Conservation (phyloP, 2,797 vertebrate species). For the Danio albolineatus region DNA sequence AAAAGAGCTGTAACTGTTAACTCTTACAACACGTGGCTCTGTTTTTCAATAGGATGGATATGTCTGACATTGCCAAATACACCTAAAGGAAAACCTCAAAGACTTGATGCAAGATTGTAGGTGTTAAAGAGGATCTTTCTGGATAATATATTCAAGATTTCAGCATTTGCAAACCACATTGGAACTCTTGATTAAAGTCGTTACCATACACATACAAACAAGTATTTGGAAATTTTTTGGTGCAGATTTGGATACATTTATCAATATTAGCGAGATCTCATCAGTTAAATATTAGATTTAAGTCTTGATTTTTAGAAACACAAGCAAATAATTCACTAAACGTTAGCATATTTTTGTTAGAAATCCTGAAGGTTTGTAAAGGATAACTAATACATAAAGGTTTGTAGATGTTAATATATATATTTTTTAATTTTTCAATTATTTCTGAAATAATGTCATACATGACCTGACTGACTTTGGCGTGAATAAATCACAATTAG, state of each 20-base stretch:
- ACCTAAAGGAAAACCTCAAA: not conserved
- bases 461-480: not conserved
- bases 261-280: not conserved
- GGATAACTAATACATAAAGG: not conserved
- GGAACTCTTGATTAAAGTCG: not conserved
- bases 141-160: not conserved
- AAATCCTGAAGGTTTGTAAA: not conserved
- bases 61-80: not conserved
- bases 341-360: not conserved
- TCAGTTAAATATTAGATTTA: not conserved
- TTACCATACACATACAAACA: not conserved
- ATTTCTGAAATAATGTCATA: not conserved
- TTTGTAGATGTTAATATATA: not conserved
- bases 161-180: not conserved
- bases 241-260: not conserved
- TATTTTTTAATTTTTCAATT: not conserved
- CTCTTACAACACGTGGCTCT: not conserved
- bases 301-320: not conserved
- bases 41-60: not conserved
- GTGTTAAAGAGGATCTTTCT: not conserved
- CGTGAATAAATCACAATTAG: slow-evolving; percentile 35
- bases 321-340: not conserved
- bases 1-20: slow-evolving; percentile 70
- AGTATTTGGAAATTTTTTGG: too few species aligned
- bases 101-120: not conserved